These are phyloP conservation scores for Crossaster papposus DNA, from an alignment of 53 echinoderm and acorn worm species.

Conservation along the genomic window DNA sequence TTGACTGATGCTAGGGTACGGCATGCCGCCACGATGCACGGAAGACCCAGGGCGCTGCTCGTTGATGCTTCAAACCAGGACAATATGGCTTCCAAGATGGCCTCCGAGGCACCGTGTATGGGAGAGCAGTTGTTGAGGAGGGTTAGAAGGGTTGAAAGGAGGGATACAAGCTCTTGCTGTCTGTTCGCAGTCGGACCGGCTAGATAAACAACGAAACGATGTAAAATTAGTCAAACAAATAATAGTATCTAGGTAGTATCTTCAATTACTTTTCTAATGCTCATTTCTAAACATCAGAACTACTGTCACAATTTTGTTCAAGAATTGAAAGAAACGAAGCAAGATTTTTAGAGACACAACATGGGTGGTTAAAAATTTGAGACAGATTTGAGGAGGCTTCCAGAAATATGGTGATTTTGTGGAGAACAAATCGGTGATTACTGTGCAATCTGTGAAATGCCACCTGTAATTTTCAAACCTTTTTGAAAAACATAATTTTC, in stretches of 20 bases:
- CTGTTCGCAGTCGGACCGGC: slow-evolving; percentile 64
- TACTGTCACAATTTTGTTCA: no score
- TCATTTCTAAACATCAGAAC: no score
- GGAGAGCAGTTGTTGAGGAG: slow-evolving; percentile 95
- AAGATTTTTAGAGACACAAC: no score
- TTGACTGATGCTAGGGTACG: slow-evolving; percentile 83
- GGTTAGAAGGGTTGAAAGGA: slow-evolving; percentile 75
- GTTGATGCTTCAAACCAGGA: slow-evolving; percentile 73
- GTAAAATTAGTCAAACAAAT: background rate
- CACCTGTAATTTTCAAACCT: no score
- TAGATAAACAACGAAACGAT: background rate
- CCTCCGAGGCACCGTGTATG: slow-evolving; percentile 68
- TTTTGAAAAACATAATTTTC: no score
- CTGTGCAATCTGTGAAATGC: no score
- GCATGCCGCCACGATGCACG: slow-evolving; percentile 81
- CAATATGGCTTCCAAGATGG: slow-evolving; percentile 68
- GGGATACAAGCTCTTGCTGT: slow-evolving; percentile 60
- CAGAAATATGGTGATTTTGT: no score
- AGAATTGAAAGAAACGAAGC: no score
- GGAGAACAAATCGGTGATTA: no score
- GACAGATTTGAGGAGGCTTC: no score
- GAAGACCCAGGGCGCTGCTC: slow-evolving; percentile 71
- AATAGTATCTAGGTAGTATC: background rate
- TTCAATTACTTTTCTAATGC: no score
- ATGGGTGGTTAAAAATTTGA: no score